These are phyloP conservation scores for Sceliomorpha sp. DNA, from an alignment of 2,888 invertebrate species.

Conservation along the genomic window DNA sequence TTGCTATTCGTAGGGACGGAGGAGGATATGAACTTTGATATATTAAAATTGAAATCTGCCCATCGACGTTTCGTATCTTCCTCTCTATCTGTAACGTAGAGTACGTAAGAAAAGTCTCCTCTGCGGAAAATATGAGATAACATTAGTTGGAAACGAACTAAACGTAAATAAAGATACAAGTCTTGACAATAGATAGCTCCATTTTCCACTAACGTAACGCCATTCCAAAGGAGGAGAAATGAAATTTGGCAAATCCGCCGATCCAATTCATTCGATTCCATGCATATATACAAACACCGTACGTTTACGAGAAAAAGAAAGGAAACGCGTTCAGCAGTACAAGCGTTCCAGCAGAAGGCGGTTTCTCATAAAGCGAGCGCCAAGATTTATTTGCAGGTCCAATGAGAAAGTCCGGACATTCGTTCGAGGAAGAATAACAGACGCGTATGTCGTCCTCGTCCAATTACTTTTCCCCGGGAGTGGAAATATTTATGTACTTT, in stretches of 20 bases:
- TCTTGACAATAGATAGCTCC: no score
- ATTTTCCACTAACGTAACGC: no score
- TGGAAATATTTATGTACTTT: constrained; percentile 67
- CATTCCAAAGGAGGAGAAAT: constrained; percentile 36
- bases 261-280: constrained; percentile 54
- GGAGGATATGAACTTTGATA: constrained; percentile 28
- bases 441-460: constrained; percentile 68
- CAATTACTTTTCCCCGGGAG: constrained; percentile 73
- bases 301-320: constrained; percentile 55
- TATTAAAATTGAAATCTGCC: constrained; percentile 47
- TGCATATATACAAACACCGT: constrained; percentile 40
- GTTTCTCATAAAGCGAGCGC: constrained; percentile 64
- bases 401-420: constrained; percentile 62
- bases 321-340: constrained; percentile 40
- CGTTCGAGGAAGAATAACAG: constrained; percentile 68
- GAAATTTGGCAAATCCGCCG: constrained; percentile 49
- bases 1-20: constrained; percentile 25
- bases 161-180: no score
- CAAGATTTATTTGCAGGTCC: constrained; percentile 73
- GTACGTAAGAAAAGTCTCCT: no score
- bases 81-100: no score
- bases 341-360: constrained; percentile 48
- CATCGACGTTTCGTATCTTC: not conserved
- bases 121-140: no score
- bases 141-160: no score